Evolutionary conservation across 2,888 invertebrate genomes (phyloP), one percentile per base, ranked within the genome.

Genomic region (Thyatira batis): DNA sequence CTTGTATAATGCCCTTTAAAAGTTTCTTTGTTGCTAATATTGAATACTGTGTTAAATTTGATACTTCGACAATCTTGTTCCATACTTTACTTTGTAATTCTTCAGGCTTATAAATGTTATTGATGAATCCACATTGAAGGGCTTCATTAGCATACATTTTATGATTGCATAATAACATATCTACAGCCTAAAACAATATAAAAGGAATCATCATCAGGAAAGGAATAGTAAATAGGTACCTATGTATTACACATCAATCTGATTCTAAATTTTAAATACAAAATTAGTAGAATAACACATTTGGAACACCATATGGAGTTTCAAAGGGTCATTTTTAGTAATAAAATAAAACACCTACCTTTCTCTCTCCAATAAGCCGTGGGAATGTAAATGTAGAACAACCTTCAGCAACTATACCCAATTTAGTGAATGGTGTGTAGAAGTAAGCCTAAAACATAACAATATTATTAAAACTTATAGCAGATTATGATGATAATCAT

Each of bases 311-410:
- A n/a, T n/a, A n/a, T n/a, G n/a, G n/a, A n/a, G n/a, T n/a, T n/a
- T n/a, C n/a, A n/a, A n/a, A n/a, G n/a, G n/a, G n/a, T n/a, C n/a
- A n/a, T n/a, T n/a, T n/a, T n/a, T n/a, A n/a, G n/a, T n/a, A n/a
- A n/a, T n/a, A 54, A 20, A 20, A 50, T 39, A 52, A 30, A 49
- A 21, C 17, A 21, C 52, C 58, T 79, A 95, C 96, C 92, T 96
- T 97, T 55, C 95, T 94, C 51, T 93, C 92, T 5, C 99, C 99
- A 90, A 99, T 94, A 50, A 98, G 90, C 71, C 92, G 92, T 0
- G 99, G 97, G 80, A 98, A 98, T 52, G 95, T 95, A 69, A 95
- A 96, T 20, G 97, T 95, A 2, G 98, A 97, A 76, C 97, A 97
- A 8, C 96, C 98, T 92, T 99, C 99, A 13, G 98, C 95, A 30